These are phyloP conservation scores for Prochilodus magdalenae DNA, from an alignment of 2,113 vertebrate genomes.

Conservation along the genomic window DNA sequence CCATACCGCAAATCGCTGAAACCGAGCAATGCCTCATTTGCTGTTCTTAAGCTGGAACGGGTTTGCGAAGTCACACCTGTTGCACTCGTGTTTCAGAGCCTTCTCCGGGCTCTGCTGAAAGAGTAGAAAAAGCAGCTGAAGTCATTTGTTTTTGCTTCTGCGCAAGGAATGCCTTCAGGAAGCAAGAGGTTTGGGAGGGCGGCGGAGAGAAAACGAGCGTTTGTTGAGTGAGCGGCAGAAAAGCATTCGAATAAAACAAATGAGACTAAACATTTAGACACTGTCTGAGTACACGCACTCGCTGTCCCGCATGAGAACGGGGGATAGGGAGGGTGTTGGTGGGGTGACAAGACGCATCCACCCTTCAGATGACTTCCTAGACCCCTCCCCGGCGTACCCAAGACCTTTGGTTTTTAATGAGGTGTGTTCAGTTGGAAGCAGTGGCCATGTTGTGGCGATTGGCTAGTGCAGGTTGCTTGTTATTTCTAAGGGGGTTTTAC, in stretches of 20 bases:
- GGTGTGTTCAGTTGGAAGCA: neutral
- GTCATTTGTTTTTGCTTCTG: slow-evolving; percentile 60
- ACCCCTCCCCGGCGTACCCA: slow-evolving; percentile 6
- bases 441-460: neutral
- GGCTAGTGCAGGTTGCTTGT: neutral
- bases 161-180: slow-evolving; percentile 51
- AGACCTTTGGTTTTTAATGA: neutral
- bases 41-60: too few species aligned
- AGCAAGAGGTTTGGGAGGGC: slow-evolving; percentile 20
- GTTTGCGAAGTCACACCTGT: neutral
- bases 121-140: slow-evolving; percentile 34
- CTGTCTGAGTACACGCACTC: slow-evolving; percentile 46
- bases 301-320: neutral
- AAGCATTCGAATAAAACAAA: slow-evolving; percentile 45
- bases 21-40: too few species aligned
- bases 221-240: slow-evolving; percentile 35
- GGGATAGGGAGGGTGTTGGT: neutral
- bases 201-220: slow-evolving; percentile 21
- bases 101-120: neutral
- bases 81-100: neutral
- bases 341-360: neutral
- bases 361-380: slow-evolving; percentile 6
- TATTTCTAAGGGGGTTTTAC: neutral
- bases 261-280: slow-evolving; percentile 69
- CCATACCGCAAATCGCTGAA: too few species aligned